phyloP scores from a whole-genome alignment of 2,797 vertebrate species.

The Holocentrus rufus region DNA sequence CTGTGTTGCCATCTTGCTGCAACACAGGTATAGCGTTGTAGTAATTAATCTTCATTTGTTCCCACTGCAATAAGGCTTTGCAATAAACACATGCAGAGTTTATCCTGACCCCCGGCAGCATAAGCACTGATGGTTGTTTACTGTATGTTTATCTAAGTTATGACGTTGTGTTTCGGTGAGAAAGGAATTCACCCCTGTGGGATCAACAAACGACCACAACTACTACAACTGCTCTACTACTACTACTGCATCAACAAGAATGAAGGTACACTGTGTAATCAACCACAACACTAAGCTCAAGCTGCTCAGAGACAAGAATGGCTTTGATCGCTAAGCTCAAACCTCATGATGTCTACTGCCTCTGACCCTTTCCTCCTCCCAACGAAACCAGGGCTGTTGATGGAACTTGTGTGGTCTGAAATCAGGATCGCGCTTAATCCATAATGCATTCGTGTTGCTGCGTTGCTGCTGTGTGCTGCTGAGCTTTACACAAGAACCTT shows the following conservation, averaged over 20 bases:
- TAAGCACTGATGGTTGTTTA: too few relatives aligned
- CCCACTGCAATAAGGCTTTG: too few relatives aligned
- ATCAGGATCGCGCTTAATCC: not conserved
- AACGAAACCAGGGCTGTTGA: not conserved
- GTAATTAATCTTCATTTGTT: too few relatives aligned
- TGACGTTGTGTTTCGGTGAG: constrained; percentile 10
- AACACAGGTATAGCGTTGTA: too few relatives aligned
- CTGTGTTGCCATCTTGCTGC: too few relatives aligned
- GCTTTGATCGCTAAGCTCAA: constrained; percentile 15
- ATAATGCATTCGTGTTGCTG: not conserved
- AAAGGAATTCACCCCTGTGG: constrained; percentile 14
- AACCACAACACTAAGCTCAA: constrained; percentile 12
- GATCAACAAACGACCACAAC: constrained; percentile 9
- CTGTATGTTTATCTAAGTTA: not conserved
- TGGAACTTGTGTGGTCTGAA: constrained; percentile 32
- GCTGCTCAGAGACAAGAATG: constrained; percentile 20
- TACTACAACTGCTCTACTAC: not conserved
- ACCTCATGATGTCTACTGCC: constrained; percentile 21
- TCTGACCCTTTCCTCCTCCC: constrained; percentile 16
- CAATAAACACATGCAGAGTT: too few relatives aligned
- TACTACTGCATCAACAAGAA: constrained; percentile 21
- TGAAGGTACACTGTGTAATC: constrained; percentile 19
- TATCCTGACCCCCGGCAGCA: too few relatives aligned
- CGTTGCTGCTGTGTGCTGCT: constrained; percentile 18
- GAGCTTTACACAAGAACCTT: constrained; percentile 10